Evolutionary conservation across 2,113 vertebrate genomes (phyloP).

Genomic region (Ardeotis arabs): DNA sequence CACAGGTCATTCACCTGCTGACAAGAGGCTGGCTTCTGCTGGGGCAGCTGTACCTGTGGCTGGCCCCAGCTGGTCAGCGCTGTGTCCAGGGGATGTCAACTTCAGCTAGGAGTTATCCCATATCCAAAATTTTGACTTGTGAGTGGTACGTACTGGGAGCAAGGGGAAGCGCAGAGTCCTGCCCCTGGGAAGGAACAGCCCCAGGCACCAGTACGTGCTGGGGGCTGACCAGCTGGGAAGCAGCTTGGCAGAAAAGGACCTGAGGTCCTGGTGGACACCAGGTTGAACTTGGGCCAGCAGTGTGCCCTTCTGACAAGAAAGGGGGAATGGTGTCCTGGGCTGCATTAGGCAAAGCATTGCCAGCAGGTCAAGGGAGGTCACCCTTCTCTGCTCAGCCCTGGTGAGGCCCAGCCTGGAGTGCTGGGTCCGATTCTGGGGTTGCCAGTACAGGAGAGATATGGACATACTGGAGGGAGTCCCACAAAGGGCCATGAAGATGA

Average conservation of each 20-base stretch:
- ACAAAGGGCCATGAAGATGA: neutral
- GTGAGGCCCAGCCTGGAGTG: neutral
- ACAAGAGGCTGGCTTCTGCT: neutral
- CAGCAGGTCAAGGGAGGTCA: neutral
- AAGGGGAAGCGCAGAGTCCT: neutral
- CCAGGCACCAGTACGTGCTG: neutral
- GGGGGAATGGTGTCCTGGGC: neutral
- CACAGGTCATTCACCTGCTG: neutral
- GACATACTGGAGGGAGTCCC: neutral
- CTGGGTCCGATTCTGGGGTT: neutral
- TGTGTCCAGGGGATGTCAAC: neutral
- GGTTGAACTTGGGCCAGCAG: neutral
- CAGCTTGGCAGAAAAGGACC: neutral
- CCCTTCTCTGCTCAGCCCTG: neutral
- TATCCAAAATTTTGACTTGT: neutral
- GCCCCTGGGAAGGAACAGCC: neutral
- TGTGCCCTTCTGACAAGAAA: neutral
- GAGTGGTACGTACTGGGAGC: neutral
- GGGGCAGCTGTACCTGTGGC: neutral
- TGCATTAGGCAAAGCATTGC: neutral
- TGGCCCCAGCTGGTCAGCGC: neutral
- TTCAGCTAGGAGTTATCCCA: neutral
- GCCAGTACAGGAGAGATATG: neutral
- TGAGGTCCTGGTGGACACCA: neutral
- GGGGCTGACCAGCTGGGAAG: fast-evolving